A percentile compares a stretch with the other conserved stretches of the same genome.
Conservation (phyloP, 2,113 vertebrate species). For the Peucedramus taeniatus region DNA sequence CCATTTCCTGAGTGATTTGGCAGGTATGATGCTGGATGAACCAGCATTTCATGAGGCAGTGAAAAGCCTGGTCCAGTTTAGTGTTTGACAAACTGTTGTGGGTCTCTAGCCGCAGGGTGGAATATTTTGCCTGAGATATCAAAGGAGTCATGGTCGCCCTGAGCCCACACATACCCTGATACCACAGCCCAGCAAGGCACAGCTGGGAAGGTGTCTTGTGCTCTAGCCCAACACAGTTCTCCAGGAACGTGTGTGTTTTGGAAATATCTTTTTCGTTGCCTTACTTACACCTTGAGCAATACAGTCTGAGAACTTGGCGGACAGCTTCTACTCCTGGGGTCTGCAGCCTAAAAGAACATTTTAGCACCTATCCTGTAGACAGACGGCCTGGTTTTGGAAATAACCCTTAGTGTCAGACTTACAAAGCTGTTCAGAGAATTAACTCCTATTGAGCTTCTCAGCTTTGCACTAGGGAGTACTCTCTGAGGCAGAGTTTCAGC, state of each 20-base stretch:
- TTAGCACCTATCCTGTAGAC: not conserved
- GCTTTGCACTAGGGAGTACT: not conserved
- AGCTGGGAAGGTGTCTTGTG: not conserved
- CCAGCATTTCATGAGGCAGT: not conserved
- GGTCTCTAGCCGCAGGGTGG: not conserved
- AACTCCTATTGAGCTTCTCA: not conserved
- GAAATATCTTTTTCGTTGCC: not conserved
- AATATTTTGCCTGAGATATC: rapidly evolving
- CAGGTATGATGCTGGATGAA: not conserved
- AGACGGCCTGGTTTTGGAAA: not conserved
- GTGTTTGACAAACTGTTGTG: not conserved
- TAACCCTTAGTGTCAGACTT: not conserved
- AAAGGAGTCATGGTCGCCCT: not conserved
- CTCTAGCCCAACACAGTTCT: not conserved
- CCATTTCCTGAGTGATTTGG: not conserved
- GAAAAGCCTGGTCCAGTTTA: not conserved
- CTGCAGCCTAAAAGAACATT: not conserved
- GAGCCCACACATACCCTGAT: not conserved
- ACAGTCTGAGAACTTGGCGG: not conserved
- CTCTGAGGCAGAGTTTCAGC: not conserved
- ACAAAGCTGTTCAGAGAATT: not conserved
- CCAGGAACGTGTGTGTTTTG: not conserved
- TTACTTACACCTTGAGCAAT: not conserved
- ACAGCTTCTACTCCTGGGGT: not conserved
- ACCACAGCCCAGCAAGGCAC: not conserved